Evolutionary conservation across 2,797 vertebrate species (phyloP), one percentile per base, ranked within the genome.

Genomic region (Falco columbarius): DNA sequence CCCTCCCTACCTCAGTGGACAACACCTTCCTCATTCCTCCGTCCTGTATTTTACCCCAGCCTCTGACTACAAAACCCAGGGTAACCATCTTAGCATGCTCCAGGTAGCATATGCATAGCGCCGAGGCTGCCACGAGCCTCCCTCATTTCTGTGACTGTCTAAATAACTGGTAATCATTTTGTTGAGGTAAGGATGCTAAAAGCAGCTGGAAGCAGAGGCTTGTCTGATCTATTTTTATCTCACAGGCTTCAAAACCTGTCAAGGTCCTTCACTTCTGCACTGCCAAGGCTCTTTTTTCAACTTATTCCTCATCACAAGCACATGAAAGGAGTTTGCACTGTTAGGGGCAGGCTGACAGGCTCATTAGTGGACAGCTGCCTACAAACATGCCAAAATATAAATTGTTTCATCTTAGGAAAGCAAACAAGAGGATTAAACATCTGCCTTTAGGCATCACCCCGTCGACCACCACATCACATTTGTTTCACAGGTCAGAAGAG

Each of bases 171-270:
- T 44, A 71, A 86, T 74, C 18, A 70, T 71, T 85, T 89, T 77
- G 42, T 70, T 58, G 68, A 79, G 62, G 72, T 56, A 75, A 93
- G 76, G 40, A 89, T 75, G 58, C 79, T 81, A 89, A 85, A 82
- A 67, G 51, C 91, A 89, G 63, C 56, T 91, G 34, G 71, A 89
- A 96, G 79, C 79, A 72, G n/a, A 59, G 58, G 13, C 72, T 89
- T 74, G 51, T 89, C 84, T 88, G 36, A 95, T 87, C 87, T 95
- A 72, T 90, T 96, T 91, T 93, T 81, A 81, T 73, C 89, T 81
- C 29, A 62, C 36, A 32, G 29, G 67, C 62, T 95, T 95, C 91
- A 93, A 88, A 93, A 82, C 56, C 51, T 85, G 88, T 91, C 91
- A 92, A 87, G 54, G 29, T n/a, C 55, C 44, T 82, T 93, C 38